Evolutionary conservation across 2,113 vertebrate species (phyloP).

Genomic region (Tursiops truncatus): DNA sequence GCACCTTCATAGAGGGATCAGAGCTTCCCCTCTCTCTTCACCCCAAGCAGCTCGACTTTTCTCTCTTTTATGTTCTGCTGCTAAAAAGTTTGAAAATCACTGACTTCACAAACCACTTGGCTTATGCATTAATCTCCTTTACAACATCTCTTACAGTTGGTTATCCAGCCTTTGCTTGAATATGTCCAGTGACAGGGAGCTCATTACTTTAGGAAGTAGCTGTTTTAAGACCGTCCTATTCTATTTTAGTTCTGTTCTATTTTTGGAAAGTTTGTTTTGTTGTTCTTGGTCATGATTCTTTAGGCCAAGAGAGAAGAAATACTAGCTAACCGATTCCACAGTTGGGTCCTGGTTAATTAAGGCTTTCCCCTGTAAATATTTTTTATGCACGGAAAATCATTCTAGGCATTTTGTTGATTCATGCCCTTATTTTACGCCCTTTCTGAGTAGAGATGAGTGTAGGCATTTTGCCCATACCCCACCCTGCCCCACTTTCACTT

Average conservation of each 20-base stretch:
- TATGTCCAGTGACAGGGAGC: not conserved
- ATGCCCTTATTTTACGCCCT: not conserved
- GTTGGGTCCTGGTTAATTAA: not conserved
- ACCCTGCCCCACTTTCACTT: not conserved
- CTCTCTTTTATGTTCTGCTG: not conserved
- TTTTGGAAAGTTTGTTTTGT: not conserved
- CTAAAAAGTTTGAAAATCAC: slow-evolving; percentile 6
- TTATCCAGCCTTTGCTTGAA: not conserved
- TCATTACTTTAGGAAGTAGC: not conserved
- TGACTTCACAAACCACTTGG: not conserved
- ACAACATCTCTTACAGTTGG: not conserved
- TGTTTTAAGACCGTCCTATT: not conserved
- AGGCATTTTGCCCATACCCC: not conserved
- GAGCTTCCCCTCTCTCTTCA: not conserved
- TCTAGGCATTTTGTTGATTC: not conserved
- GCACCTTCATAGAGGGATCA: not conserved
- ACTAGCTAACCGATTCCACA: not conserved
- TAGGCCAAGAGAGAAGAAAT: slow-evolving; percentile 27
- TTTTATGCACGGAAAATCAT: not conserved
- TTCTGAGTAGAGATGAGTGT: not conserved
- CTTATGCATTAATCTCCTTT: not conserved
- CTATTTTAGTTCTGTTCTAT: not conserved
- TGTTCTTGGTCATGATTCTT: not conserved
- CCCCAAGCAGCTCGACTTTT: not conserved
- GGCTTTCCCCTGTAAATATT: not conserved